A percentile compares a stretch with the other conserved stretches of the same genome.
Evolutionary conservation across 2,797 vertebrate species (phyloP).

Genomic region (Enteromius radiatus): DNA sequence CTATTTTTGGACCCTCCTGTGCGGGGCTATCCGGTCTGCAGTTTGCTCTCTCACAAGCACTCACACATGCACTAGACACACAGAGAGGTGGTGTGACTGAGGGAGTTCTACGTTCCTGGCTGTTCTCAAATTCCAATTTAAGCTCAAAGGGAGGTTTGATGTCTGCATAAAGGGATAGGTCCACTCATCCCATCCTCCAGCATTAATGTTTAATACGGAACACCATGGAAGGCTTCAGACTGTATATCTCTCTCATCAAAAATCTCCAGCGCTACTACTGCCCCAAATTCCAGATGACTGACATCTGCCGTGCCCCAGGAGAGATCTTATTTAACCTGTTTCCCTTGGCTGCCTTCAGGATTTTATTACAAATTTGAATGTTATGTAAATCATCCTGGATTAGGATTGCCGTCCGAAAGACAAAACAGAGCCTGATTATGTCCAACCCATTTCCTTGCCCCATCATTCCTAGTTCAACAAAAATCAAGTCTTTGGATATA

Average conservation of each 20-base stretch:
- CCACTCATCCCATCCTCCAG: constrained; percentile 65
- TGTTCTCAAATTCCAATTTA: constrained; percentile 66
- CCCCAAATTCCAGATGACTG: constrained; percentile 42
- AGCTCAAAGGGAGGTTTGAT: constrained; percentile 72
- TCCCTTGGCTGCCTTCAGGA: constrained; percentile 29
- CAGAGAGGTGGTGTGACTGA: constrained; percentile 19
- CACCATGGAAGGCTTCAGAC: constrained; percentile 23
- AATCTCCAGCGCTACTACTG: constrained; percentile 4
- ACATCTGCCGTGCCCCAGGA: constrained; percentile 22
- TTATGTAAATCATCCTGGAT: constrained; percentile 53
- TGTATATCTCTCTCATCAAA: constrained; percentile 2
- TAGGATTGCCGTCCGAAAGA: constrained; percentile 42
- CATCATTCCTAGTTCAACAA: background rate
- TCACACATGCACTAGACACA: constrained; percentile 31
- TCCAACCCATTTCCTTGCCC: background rate
- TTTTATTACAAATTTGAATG: constrained; percentile 49
- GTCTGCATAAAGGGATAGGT: constrained; percentile 70
- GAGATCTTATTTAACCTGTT: constrained; percentile 29
- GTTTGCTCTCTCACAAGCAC: constrained; percentile 23
- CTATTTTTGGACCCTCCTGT: constrained; percentile 57
- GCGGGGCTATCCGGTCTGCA: constrained; percentile 50
- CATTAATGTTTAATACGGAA: constrained; percentile 69
- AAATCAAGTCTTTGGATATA: constrained; percentile 30
- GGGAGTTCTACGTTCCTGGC: constrained; percentile 56
- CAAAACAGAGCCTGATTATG: constrained; percentile 27